Percentiles rank a stretch among this genome's conserved stretches.
phyloP scores from a whole-genome alignment of 2,113 vertebrate genomes.

The Spheniscus mendiculus region DNA sequence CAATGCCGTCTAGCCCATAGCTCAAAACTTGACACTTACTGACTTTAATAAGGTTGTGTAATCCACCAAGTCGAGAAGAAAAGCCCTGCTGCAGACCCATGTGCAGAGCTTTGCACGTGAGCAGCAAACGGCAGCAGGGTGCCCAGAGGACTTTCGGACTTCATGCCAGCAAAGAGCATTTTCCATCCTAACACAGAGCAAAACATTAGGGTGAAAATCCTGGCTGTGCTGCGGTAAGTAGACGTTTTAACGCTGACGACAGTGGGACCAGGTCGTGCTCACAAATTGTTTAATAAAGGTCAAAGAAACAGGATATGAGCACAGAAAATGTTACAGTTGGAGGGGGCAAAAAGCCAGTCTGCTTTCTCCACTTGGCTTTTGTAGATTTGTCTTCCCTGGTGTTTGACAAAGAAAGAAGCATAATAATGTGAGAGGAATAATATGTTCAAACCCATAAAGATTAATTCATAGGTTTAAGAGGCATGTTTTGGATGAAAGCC shows the following conservation, averaged over 20 bases:
- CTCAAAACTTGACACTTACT: conserved; percentile 71
- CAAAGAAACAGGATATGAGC: not conserved
- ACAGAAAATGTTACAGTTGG: not conserved
- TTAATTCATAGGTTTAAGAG: conserved; percentile 21
- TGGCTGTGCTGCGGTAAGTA: not conserved
- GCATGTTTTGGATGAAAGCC: not conserved
- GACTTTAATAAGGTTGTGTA: conserved; percentile 64
- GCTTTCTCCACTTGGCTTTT: not conserved
- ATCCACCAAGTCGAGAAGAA: not conserved
- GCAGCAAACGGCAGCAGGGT: not conserved
- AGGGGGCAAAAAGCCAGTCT: not conserved
- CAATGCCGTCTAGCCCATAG: conserved; percentile 64
- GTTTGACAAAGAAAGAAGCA: conserved; percentile 4
- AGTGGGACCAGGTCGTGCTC: not conserved
- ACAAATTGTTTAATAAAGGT: conserved; percentile 5
- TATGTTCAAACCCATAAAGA: not conserved
- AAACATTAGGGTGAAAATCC: not conserved
- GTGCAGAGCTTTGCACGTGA: conserved; percentile 1
- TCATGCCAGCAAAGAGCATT: not conserved
- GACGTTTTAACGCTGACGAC: not conserved
- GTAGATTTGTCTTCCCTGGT: not conserved
- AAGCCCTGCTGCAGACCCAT: not conserved
- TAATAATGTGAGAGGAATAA: not conserved
- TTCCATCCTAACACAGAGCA: not conserved
- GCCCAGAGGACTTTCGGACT: conserved; percentile 30